Conservation (phyloP, 2,888 invertebrate species). For the Scelioninae gen. 1 region DNA sequence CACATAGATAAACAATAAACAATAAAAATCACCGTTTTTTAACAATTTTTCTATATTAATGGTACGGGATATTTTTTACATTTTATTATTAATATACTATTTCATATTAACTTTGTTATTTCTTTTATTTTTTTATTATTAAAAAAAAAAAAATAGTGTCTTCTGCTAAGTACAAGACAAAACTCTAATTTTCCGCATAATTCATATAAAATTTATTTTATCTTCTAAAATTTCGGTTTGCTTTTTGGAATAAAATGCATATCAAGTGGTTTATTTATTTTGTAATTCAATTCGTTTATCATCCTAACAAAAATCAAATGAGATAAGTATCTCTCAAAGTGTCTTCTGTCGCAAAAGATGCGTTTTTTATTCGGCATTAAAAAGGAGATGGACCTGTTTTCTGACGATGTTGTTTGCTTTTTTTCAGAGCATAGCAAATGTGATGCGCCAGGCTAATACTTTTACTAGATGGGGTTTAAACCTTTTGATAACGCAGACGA, state of each 20-base stretch:
- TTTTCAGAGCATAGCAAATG: conserved; percentile 91
- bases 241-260: not conserved
- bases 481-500: conserved; percentile 88
- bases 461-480: conserved; percentile 90
- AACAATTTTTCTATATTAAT: too few species aligned
- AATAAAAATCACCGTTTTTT: too few species aligned
- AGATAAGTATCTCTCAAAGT: conserved; percentile 22
- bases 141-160: too few species aligned
- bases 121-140: too few species aligned
- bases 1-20: too few species aligned
- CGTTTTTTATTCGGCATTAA: conserved; percentile 17
- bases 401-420: conserved; percentile 55
- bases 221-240: not conserved
- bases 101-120: too few species aligned
- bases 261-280: not conserved
- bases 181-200: not conserved
- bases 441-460: conserved; percentile 88
- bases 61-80: too few species aligned
- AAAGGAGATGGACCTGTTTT: conserved; percentile 43
- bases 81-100: too few species aligned
- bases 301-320: conserved; percentile 11
- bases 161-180: too few species aligned
- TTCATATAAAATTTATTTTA: not conserved
- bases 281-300: too few species aligned
- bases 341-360: conserved; percentile 3